Conservation (phyloP, 2,113 vertebrate genomes). For the Carassius carassius region DNA sequence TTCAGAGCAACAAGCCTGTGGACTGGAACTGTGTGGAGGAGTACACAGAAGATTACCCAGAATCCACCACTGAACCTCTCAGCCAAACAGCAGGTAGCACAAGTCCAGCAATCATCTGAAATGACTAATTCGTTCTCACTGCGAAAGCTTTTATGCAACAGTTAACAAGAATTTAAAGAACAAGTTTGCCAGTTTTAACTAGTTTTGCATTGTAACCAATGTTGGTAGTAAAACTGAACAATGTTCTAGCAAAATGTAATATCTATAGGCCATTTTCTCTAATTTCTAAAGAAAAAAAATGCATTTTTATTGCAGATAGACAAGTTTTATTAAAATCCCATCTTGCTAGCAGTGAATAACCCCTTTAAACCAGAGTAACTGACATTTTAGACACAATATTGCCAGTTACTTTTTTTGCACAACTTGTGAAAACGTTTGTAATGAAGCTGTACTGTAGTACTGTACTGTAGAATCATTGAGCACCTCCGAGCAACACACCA, state of each 20-base stretch:
- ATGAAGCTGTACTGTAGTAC: background rate
- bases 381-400: background rate
- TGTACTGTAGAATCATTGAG: background rate
- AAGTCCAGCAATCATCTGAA: background rate
- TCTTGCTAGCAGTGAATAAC: background rate
- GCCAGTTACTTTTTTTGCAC: background rate
- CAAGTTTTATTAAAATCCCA: background rate
- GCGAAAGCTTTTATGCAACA: background rate
- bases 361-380: background rate
- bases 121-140: background rate
- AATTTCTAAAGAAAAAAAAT: background rate
- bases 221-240: no score
- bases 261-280: background rate
- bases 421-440: no score
- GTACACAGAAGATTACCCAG: constrained; percentile 56
- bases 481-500: background rate
- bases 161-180: background rate
- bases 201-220: no score
- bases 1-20: constrained; percentile 45
- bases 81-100: constrained; percentile 53
- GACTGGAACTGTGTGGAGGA: constrained; percentile 65
- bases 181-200: background rate
- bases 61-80: constrained; percentile 39
- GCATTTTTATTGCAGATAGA: background rate
- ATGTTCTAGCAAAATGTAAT: background rate